Percentiles rank a stretch among this genome's conserved stretches.
Conservation (phyloP, 2,888 invertebrate species). For the Shargacucullia verbasci region DNA sequence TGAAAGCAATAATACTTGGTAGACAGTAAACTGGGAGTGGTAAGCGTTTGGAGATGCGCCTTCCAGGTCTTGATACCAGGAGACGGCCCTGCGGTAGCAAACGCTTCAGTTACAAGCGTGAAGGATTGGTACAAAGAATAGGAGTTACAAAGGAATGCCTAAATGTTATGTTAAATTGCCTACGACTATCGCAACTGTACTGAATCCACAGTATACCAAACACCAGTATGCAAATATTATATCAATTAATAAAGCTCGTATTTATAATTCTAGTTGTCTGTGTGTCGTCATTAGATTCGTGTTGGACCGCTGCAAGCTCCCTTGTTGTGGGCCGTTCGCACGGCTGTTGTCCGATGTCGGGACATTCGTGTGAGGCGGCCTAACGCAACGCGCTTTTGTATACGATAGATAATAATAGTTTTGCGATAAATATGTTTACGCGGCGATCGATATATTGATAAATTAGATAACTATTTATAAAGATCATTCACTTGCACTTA, state of each 20-base stretch:
- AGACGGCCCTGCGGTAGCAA: conserved; percentile 2
- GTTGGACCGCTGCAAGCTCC: conserved; percentile 62
- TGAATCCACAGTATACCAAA: conserved; percentile 42
- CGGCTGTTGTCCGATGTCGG: conserved; percentile 2
- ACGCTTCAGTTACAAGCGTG: conserved; percentile 22
- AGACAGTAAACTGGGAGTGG: conserved; percentile 27
- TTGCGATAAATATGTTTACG: conserved; percentile 53
- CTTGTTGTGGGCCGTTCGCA: conserved; percentile 15
- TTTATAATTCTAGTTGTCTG: conserved; percentile 46
- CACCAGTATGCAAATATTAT: conserved; percentile 43
- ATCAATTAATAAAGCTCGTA: conserved; percentile 54
- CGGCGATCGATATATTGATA: conserved; percentile 45
- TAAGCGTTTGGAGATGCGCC: not conserved
- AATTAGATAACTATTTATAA: conserved; percentile 40
- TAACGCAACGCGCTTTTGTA: conserved; percentile 57
- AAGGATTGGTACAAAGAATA: conserved; percentile 34
- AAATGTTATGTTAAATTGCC: conserved; percentile 54
- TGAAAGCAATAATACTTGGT: conserved; percentile 47
- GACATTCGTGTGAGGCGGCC: conserved; percentile 10
- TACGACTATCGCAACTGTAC: conserved; percentile 44
- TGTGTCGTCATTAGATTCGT: conserved; percentile 52
- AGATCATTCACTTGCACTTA: conserved; percentile 47
- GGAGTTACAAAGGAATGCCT: conserved; percentile 41
- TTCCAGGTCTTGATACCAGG: conserved; percentile 2
- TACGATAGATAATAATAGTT: conserved; percentile 59